Base-by-base conservation (phyloP, 1,140 invertebrate genomes). In the Mylabris phalerata region DNA sequence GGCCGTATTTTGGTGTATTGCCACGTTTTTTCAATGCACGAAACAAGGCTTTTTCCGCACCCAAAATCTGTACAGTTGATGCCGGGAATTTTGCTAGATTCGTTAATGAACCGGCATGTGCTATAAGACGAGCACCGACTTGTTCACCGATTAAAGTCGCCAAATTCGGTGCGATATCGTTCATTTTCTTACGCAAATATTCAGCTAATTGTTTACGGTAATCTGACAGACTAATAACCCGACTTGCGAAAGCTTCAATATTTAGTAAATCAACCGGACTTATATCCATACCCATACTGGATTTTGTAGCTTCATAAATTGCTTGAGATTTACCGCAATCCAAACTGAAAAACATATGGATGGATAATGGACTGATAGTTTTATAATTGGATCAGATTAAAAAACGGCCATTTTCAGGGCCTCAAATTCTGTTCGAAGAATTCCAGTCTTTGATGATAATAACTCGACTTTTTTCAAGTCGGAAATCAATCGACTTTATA, bases 231-330 rank as follows among this genome's bases (percentile, higher is more conserved):
- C 85, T 87, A 4, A 95, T 86, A 2, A 99, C 92, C 55, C 94
- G 81, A 9, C 79, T 78, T 2, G 93, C 92, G 78, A 99, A 98
- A 75, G 86, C 83, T 73, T 97, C 90, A 71, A 99, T 98, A 75
- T 99, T 99, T 41, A 93, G 82, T 55, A 99, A 77, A 80, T 99
- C 97, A 48, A 98, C 83, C 0, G 88, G 85, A 40, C 93, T 93
- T 49, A 99, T 98, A 68, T 99, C 97, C 93, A 98, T 98, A 69
- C 95, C 97, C 95, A 99, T 99, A 0, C 95, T 98, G 66, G 94
- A 94, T 73, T 89, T 93, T 0, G 92, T 85, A 0, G 95, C 94
- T 74, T 96, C 91, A 13, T 96, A 78, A 56, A 99, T 90, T 0
- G 91, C 91, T 71, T 95, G 84, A 2, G 92, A 92, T 75, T 93